These are phyloP conservation scores for Rousettus madagascariensis DNA, from an alignment of 2,797 vertebrate genomes.

Conservation along the genomic window DNA sequence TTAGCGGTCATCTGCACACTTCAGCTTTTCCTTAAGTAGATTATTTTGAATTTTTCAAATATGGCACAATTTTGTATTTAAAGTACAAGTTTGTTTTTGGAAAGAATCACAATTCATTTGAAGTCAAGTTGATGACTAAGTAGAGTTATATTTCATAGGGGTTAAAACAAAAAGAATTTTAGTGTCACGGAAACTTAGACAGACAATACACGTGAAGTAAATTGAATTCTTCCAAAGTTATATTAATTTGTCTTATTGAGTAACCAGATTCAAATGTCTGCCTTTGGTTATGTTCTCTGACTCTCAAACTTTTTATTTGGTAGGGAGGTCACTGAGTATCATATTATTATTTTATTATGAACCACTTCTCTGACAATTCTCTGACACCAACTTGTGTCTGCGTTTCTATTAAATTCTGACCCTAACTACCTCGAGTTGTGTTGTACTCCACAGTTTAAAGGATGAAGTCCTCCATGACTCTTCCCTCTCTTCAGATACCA, in stretches of 20 bases:
- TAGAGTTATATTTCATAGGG: neutral
- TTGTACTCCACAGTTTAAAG: neutral
- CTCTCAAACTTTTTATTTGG: neutral
- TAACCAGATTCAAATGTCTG: neutral
- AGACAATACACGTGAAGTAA: neutral
- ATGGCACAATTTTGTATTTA: neutral
- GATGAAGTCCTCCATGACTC: neutral
- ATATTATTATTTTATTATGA: neutral
- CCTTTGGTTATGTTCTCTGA: neutral
- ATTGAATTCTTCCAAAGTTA: neutral
- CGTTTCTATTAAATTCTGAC: neutral
- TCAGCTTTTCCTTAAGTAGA: neutral
- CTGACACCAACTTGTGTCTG: neutral
- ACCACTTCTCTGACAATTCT: neutral
- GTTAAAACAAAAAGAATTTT: neutral
- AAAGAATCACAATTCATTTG: neutral
- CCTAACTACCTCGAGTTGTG: neutral
- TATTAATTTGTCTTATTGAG: neutral
- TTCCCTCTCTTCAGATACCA: neutral
- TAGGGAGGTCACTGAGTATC: neutral
- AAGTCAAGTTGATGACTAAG: neutral
- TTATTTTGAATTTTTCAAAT: neutral
- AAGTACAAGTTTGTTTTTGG: neutral
- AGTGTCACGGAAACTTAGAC: neutral
- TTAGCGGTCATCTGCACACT: neutral